Evolutionary conservation across 2,888 invertebrate genomes (phyloP), one percentile per base, ranked within the genome.

Genomic region (Onthophagus sagittarius): DNA sequence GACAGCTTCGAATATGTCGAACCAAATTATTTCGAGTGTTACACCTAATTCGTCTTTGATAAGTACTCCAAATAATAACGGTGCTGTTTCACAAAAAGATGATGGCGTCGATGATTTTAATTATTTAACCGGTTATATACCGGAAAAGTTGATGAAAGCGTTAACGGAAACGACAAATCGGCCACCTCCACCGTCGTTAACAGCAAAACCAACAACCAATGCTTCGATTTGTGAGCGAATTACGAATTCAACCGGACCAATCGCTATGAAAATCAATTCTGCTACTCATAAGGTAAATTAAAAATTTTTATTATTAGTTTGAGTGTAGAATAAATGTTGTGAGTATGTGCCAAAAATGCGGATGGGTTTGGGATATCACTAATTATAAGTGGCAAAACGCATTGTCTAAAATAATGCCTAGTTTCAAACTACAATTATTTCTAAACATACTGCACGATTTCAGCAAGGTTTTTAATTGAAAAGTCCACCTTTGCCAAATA

Each of bases 191-290:
- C 86, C 87, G 2, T 86, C 82, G 79, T 78, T 89, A 69, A 83
- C 84, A 63, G 85, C 86, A 6, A 84, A 86, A 70, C 89, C 89
- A 0, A 85, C 87, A 3, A 78, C 88, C 14, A 85, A 84, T 72
- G 83, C 84, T 0, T 81, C 83, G 70, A 83, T 81, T 71, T 86
- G 86, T 9, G 81, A 82, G 65, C 82, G 82, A 0, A 73, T 80
- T 11, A 83, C 84, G 2, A 84, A 83, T 77, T 72, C 81, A 2
- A 85, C 85, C 0, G 85, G 85, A 32, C 79, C 80, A 13, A 80
- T 83, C 15, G 82, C 84, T 0, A 73, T 81, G 0, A 81, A 77
- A 75, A 81, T 85, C 33, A 85, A 85, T 77, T 82, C 84, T n/a
- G 79, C 85, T 13, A 80, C 84, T 9, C 84, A 85, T 73, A 83